phyloP scores from a whole-genome alignment of 1,140 invertebrate species.

The Phymorhynchus buccinoides region DNA sequence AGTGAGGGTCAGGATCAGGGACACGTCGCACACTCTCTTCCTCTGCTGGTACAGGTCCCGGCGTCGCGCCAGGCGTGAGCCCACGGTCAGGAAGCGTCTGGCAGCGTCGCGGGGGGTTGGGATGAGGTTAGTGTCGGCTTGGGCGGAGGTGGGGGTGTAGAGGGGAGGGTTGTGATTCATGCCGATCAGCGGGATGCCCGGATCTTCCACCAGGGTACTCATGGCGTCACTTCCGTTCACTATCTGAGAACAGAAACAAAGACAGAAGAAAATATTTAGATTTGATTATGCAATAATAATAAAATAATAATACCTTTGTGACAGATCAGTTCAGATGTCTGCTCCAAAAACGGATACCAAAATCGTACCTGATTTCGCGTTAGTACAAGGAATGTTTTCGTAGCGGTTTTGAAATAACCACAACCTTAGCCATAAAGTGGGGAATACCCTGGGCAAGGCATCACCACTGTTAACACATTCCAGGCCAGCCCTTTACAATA shows the following conservation, averaged over 20 bases:
- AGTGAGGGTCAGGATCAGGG: conserved; percentile 58
- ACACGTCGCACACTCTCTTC: conserved; percentile 60
- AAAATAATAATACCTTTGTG: too few species aligned
- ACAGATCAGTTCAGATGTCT: too few species aligned
- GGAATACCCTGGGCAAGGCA: too few species aligned
- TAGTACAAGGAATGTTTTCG: too few species aligned
- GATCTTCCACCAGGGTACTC: conserved; percentile 16
- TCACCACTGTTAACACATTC: too few species aligned
- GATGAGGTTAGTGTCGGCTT: neutral
- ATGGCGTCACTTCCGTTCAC: neutral
- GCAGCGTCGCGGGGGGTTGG: neutral
- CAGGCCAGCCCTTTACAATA: too few species aligned
- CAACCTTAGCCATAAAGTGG: too few species aligned
- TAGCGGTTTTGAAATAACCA: too few species aligned
- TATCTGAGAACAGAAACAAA: neutral
- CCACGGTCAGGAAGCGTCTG: neutral
- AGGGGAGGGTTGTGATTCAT: neutral
- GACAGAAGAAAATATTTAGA: neutral
- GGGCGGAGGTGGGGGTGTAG: neutral
- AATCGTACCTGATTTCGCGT: too few species aligned
- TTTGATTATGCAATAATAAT: neutral
- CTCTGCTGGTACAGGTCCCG: conserved; percentile 65
- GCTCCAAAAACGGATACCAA: too few species aligned
- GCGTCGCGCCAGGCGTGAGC: conserved; percentile 59
- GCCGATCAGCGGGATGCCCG: neutral